phyloP scores from a whole-genome alignment of 1,140 invertebrate genomes.

The Papilio machaon region DNA sequence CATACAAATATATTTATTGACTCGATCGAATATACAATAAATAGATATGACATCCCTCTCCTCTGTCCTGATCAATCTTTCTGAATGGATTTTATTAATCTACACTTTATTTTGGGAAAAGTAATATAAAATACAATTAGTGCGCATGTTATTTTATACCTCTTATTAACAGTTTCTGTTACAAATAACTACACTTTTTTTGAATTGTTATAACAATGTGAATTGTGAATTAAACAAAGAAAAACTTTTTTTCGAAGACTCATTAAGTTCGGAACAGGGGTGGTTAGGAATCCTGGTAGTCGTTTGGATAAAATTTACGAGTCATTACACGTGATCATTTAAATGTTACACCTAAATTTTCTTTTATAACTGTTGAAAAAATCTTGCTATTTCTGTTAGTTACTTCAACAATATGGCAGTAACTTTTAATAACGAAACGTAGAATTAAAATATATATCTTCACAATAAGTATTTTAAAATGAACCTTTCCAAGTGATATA shows the following conservation, averaged over 20 bases:
- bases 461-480: conserved; percentile 4
- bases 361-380: neutral
- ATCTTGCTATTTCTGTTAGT: neutral
- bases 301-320: conserved; percentile 13
- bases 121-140: too few relatives aligned
- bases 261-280: neutral
- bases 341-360: neutral
- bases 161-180: neutral
- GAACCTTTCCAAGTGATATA: neutral
- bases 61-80: too few relatives aligned
- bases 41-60: neutral
- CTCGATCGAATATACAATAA: neutral
- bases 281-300: conserved; percentile 4
- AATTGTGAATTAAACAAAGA: neutral
- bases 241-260: neutral
- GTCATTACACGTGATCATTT: conserved; percentile 6
- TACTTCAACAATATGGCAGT: neutral
- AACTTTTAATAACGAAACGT: neutral
- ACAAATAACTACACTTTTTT: neutral
- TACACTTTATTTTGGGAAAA: neutral
- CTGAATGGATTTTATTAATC: neutral
- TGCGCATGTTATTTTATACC: too few relatives aligned
- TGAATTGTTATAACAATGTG: neutral
- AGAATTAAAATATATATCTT: neutral
- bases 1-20: neutral